Conservation (phyloP, 1,140 invertebrate species). For the Ceratosolen fusciceps region DNA sequence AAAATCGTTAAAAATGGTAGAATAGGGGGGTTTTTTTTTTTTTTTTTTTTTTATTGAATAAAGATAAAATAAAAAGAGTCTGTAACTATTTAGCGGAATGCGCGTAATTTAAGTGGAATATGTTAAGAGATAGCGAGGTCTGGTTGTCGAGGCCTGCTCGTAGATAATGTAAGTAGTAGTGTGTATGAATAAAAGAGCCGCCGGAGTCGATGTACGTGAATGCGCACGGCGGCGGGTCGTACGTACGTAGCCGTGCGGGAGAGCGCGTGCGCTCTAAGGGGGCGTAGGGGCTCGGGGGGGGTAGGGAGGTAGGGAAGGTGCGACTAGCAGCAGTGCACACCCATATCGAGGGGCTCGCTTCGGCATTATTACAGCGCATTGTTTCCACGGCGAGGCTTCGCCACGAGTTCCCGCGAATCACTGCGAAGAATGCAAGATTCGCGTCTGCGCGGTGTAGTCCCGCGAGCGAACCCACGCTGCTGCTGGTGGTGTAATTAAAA, state of each 20-base stretch:
- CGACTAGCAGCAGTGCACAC: conserved; percentile 54
- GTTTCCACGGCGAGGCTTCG: neutral
- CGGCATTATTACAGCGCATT: conserved; percentile 36
- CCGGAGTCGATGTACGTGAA: conserved; percentile 3
- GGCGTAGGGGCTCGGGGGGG: neutral
- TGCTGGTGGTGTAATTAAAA: neutral
- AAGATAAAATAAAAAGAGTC: no score
- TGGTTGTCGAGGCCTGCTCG: conserved; percentile 4
- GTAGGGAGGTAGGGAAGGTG: conserved; percentile 12
- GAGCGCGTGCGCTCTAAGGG: neutral
- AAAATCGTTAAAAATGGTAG: no score
- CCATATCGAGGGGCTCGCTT: conserved; percentile 61
- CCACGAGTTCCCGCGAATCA: conserved; percentile 18
- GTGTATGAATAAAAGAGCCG: conserved; percentile 27
- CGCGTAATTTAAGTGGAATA: conserved; percentile 4
- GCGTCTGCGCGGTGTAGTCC: conserved; percentile 40
- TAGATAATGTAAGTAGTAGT: conserved; percentile 16
- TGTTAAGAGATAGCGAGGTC: conserved; percentile 1
- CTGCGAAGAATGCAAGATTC: neutral
- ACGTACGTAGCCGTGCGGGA: neutral
- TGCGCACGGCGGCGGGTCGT: neutral
- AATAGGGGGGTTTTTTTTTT: no score
- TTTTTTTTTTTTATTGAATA: no score
- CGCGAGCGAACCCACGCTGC: neutral
- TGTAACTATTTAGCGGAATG: neutral